Evolutionary conservation across 2,113 vertebrate genomes (phyloP).

Genomic region (Erpornis zantholeuca): DNA sequence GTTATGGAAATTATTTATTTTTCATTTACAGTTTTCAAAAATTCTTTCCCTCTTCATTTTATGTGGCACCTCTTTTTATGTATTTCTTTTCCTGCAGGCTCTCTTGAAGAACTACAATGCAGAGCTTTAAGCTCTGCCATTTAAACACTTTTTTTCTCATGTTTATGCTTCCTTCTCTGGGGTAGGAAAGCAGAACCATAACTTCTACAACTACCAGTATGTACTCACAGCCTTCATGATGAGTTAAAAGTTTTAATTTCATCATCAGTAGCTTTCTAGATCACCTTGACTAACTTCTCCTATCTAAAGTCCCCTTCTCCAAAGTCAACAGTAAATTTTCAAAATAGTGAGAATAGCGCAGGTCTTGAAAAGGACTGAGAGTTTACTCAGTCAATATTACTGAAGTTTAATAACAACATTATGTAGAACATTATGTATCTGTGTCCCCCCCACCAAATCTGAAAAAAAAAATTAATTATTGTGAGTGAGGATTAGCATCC

Average conservation of each 20-base stretch:
- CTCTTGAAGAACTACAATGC: background rate
- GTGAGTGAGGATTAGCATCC: background rate
- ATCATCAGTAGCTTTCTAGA: slow-evolving; percentile 21
- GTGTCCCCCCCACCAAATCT: background rate
- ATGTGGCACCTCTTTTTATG: background rate
- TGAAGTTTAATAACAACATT: background rate
- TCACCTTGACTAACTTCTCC: background rate
- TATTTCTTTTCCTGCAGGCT: background rate
- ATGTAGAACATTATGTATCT: background rate
- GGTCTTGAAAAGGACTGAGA: background rate
- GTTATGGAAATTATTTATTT: background rate
- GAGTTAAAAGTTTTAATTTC: background rate
- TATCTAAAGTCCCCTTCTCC: background rate
- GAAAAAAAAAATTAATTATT: slow-evolving; percentile 9
- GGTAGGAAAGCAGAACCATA: background rate
- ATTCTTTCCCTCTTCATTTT: background rate
- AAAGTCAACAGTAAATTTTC: background rate
- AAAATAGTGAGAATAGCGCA: background rate
- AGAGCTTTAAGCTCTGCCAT: background rate
- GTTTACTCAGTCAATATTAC: background rate
- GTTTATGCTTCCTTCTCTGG: background rate
- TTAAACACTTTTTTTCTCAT: background rate
- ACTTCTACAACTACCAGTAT: background rate
- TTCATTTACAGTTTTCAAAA: background rate
- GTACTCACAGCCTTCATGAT: background rate